Base-by-base conservation (phyloP, 2,888 invertebrate species). In the Zelleria hepariella region DNA sequence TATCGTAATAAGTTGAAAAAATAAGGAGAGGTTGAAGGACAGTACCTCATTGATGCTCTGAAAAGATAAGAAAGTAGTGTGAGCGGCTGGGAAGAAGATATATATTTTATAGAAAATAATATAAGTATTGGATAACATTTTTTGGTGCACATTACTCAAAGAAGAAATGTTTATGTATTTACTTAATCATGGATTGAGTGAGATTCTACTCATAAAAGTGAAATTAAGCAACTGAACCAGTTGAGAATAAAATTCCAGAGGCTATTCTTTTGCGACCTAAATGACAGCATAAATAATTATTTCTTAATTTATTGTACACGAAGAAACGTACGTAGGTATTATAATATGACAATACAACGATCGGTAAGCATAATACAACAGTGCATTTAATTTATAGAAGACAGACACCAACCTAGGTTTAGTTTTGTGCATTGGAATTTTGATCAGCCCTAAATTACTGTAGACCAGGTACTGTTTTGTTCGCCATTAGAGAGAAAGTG, bases 31-130 rank as follows among this genome's bases (percentile, higher is more conserved):
- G 80, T 51, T 23, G 51, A 58, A 72, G 70, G 78, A 83, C 86
- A 88, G 86, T 90, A 91, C 91, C 90, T 91, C 90, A 85, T 81
- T 82, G 86, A 87, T 80, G 86, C 83, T 89, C 90, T 91, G 91
- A 90, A 90, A 91, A 90, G 82, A 89, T 73, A 89, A 90, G 86
- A 89, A 85, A 88, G 77, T 80, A 80, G 78, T 73, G 86, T 87
- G 73, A 87, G 84, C 83, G 75, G 76, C 72, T 64, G 71, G 55
- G 68, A 73, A 73, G 74, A 73, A 68, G 67, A 23, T 51, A 48
- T 24, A 21, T 32, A 20, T 56, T 32, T 26, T 32, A 27, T 42
- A 57, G 47, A 21, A 57, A 47, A 42, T 47, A 48, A 32, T 26
- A 32, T 24, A 47, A 20, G 42, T 32, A 27, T 8, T 18, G 18